Evolutionary conservation across 2,888 invertebrate species (phyloP).

Genomic region (Nephrotoma guestfalica): DNA sequence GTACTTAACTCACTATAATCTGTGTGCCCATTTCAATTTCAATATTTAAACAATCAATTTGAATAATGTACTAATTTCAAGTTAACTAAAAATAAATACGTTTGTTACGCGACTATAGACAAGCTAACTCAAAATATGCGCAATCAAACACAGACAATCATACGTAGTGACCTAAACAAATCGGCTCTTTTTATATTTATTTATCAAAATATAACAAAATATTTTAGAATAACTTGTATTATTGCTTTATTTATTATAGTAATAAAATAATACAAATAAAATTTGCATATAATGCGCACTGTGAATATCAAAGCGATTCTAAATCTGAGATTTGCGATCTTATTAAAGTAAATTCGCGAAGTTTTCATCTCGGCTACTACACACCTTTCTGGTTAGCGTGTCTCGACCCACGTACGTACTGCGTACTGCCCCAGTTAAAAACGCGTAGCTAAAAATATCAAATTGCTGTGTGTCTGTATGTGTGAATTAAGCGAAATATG

Average conservation of each 20-base stretch:
- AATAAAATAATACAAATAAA: neutral
- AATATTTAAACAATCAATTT: neutral
- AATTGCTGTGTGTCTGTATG: neutral
- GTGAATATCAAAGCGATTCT: too few species aligned
- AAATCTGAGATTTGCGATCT: too few species aligned
- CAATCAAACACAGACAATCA: neutral
- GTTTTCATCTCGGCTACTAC: too few species aligned
- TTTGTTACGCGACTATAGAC: neutral
- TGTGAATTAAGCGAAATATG: neutral
- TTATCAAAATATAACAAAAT: neutral
- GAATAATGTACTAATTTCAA: neutral
- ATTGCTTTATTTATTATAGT: neutral
- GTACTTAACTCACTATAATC: neutral
- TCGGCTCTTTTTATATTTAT: neutral
- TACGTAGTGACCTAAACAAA: neutral
- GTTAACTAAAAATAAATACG: neutral
- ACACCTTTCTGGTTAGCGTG: too few species aligned
- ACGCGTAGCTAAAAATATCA: neutral
- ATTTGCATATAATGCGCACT: neutral
- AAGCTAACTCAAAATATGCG: neutral
- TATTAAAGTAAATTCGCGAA: too few species aligned
- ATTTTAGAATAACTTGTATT: neutral
- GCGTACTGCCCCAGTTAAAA: too few species aligned
- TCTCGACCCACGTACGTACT: too few species aligned
- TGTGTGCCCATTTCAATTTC: neutral